phyloP scores from a whole-genome alignment of 2,888 invertebrate species.

The Theodoxus fluviatilis region DNA sequence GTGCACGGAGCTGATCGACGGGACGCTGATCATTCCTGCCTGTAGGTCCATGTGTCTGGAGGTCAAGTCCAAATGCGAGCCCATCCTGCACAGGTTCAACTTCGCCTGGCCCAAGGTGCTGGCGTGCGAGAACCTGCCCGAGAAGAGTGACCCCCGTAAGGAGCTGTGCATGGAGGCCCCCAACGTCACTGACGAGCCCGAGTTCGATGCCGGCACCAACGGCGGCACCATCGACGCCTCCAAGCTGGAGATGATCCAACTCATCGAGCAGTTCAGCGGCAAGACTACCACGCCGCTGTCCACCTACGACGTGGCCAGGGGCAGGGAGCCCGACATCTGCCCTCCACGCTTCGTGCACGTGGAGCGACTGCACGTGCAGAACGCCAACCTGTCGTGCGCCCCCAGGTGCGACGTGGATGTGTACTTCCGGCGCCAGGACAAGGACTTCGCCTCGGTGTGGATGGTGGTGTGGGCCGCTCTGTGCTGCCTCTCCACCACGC shows the following conservation, averaged over 20 bases:
- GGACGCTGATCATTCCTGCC: conserved; percentile 77
- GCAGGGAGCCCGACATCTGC: conserved; percentile 35
- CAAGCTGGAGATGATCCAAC: conserved; percentile 24
- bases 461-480: conserved; percentile 80
- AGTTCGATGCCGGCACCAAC: conserved; percentile 38
- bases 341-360: conserved; percentile 58
- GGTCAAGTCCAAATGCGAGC: conserved; percentile 65
- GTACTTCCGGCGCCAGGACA: conserved; percentile 74
- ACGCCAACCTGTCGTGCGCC: conserved; percentile 58
- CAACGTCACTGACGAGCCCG: conserved; percentile 49
- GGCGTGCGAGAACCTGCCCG: conserved; percentile 82
- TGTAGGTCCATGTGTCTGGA: conserved; percentile 86
- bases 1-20: conserved; percentile 85
- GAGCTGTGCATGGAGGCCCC: conserved; percentile 78
- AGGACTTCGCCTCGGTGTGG: conserved; percentile 75
- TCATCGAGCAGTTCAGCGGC: conserved; percentile 23
- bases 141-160: conserved; percentile 67
- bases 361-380: conserved; percentile 45
- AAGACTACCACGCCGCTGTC: conserved; percentile 25
- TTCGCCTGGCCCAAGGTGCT: conserved; percentile 77
- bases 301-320: conserved; percentile 24
- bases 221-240: conserved; percentile 30
- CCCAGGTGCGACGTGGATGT: conserved; percentile 74
- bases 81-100: conserved; percentile 73
- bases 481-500: conserved; percentile 70